A percentile compares a stretch with the other conserved stretches of the same genome.
phyloP scores from a whole-genome alignment of 2,113 vertebrate genomes.

The Calyptommatus sinebrachiatus region DNA sequence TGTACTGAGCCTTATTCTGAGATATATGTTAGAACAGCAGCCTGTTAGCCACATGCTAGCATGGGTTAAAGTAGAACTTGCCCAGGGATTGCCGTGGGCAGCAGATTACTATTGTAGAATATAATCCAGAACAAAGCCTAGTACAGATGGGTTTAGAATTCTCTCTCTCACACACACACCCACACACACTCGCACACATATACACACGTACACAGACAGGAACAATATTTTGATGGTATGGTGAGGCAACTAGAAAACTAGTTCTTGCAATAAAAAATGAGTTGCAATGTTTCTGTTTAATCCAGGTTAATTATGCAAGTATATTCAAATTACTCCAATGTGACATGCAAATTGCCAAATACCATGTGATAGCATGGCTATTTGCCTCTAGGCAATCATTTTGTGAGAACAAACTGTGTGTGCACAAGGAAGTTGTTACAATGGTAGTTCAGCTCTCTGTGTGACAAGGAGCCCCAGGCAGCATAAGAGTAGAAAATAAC shows the following conservation, averaged over 20 bases:
- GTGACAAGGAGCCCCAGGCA: not conserved
- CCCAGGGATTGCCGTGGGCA: too few relatives aligned
- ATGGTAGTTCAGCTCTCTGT: not conserved
- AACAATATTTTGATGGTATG: not conserved
- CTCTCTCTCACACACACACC: not conserved
- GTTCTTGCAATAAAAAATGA: not conserved
- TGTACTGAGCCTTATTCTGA: too few relatives aligned
- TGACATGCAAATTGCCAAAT: constrained; percentile 6
- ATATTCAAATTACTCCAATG: constrained; percentile 22
- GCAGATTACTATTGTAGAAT: too few relatives aligned
- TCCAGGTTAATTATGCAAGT: constrained; percentile 20
- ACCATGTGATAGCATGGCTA: constrained; percentile 10
- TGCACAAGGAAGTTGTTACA: not conserved
- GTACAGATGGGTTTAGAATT: not conserved
- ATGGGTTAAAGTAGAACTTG: too few relatives aligned
- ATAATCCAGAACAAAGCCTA: too few relatives aligned
- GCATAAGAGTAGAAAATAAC: not conserved
- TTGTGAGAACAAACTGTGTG: constrained; percentile 11
- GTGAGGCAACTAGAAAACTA: not conserved
- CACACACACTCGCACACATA: not conserved
- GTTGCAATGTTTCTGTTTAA: constrained; percentile 2
- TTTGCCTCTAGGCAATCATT: constrained; percentile 19
- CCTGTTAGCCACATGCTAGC: too few relatives aligned
- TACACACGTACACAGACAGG: not conserved
- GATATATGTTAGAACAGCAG: too few relatives aligned